Base-by-base conservation (phyloP, 2,888 invertebrate species). In the Eledona agricola region DNA sequence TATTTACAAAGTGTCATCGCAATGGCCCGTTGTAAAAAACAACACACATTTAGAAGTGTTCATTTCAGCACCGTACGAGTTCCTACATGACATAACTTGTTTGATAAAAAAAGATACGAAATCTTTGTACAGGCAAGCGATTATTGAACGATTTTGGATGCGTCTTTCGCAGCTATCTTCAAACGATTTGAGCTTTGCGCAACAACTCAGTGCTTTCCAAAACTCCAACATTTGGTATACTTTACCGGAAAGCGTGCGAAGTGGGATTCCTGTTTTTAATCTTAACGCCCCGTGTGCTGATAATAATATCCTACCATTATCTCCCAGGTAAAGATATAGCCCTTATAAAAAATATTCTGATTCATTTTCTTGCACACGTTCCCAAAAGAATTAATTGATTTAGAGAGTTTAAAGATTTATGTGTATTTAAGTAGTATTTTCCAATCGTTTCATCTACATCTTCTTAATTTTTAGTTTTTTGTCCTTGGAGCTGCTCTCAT, bases 71-170 rank as follows among this genome's bases (percentile, higher is more conserved):
- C 83, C 83, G 1, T 88, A 89, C 66, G 87, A 88, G 65, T 88
- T 89, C 74, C 75, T 89, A 16, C 87, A 88, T 66, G 89, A 90
- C 66, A 83, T 89, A 40, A 86, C 85, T 1, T 86, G 86, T 60
- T 70, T 81, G 25, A 80, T 82, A 52, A 84, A 84, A 63, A 84
- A 84, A 58, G 81, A 81, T 32, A 77, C 83, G 45, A 82, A 83
- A 63, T 87, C 87, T 4, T 78, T 80, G 9, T 86, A 83, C 67
- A 77, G 89, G 28, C 83, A 83, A 62, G 82, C 83, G 7, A 83
- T 87, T 55, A 84, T 88, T 17, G 81, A 82, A 52, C 75, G 84
- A 42, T 86, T 86, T 72, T 83, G 86, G 85, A 77, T 81, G 53
- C 80, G 84, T 56, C 71, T 87, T 61, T 83, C 83, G 62, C 81